Evolutionary conservation across 2,113 vertebrate species (phyloP).

Genomic region (Penelope pileata): DNA sequence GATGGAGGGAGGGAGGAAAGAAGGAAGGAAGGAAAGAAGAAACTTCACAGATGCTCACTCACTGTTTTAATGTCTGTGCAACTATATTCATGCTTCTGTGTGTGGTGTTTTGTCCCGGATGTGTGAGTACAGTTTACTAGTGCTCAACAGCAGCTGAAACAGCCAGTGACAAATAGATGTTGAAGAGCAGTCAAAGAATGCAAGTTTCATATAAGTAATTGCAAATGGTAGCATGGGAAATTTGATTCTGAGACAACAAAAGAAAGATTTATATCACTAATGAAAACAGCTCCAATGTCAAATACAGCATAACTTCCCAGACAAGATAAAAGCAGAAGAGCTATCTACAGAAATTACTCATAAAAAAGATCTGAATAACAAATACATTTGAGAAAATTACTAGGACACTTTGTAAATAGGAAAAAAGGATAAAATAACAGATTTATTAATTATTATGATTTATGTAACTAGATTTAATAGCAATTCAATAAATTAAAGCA

Average conservation of each 20-base stretch:
- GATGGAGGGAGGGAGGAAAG: neutral
- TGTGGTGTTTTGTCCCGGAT: neutral
- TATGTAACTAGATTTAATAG: neutral
- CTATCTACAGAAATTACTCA: constrained; percentile 28
- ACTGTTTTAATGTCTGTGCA: neutral
- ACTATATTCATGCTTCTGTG: neutral
- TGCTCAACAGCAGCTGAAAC: neutral
- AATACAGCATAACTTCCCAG: constrained; percentile 32
- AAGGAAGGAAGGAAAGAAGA: neutral
- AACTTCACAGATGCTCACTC: neutral
- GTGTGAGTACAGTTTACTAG: neutral
- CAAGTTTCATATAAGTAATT: constrained; percentile 37
- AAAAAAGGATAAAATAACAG: neutral
- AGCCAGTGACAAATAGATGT: constrained; percentile 9
- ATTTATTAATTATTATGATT: neutral
- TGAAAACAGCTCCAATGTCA: constrained; percentile 45
- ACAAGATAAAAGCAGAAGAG: constrained; percentile 52
- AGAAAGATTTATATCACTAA: constrained; percentile 47
- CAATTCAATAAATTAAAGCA: neutral
- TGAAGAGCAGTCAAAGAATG: constrained; percentile 38
- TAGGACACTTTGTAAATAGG: neutral
- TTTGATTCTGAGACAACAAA: constrained; percentile 27
- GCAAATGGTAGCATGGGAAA: constrained; percentile 59
- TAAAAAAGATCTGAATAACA: constrained; percentile 37
- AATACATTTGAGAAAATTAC: constrained; percentile 23